Evolutionary conservation across 2,888 invertebrate species (phyloP), one percentile per base, ranked within the genome.

Genomic region (Ischnura elegans): DNA sequence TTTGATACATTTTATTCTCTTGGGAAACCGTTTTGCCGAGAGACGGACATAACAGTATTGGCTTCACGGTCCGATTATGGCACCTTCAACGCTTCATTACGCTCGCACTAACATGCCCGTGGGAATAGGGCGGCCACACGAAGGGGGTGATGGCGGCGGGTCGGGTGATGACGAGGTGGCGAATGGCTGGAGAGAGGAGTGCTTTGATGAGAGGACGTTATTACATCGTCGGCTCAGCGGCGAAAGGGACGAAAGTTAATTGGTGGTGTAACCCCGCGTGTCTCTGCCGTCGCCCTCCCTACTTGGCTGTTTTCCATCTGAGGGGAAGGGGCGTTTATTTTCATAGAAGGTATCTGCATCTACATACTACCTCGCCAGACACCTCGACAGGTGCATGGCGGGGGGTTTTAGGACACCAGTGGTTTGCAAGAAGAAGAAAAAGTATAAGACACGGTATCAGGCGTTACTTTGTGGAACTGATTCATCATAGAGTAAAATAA

Each of bases 131-230:
- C 66, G 29, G 13, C 36, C 13, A 13, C 21, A 16, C 1, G 76
- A 25, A 16, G 36, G 6, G 36, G 10, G 76, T 36, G 16, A 36
- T 36, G 36, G 76, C 1, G 29, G 36, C 29, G 25, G 36, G 76
- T 76, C 29, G 66, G 16, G 61, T 6, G 25, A 61, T 19, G 61
- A 61, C 47, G 61, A 10, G 4, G 10, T 0, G 61, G 76, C 29
- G 76, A 10, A 61, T 19, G 61, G 13, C 6, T 6, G 36, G 36
- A 36, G 76, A 0, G 36, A 2, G 76, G 76, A 76, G 76, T 10
- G 13, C 76, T 29, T 76, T 76, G 76, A 76, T 76, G 76, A 76
- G 76, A 36, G 76, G 76, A 76, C 76, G 76, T 76, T 76, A 76
- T 76, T 76, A 76, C 76, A 36, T 36, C 76, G 76, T 36, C 76